A percentile compares a stretch with the other conserved stretches of the same genome.
Evolutionary conservation across 2,113 vertebrate species (phyloP).

Genomic region (Vidua chalybeata): DNA sequence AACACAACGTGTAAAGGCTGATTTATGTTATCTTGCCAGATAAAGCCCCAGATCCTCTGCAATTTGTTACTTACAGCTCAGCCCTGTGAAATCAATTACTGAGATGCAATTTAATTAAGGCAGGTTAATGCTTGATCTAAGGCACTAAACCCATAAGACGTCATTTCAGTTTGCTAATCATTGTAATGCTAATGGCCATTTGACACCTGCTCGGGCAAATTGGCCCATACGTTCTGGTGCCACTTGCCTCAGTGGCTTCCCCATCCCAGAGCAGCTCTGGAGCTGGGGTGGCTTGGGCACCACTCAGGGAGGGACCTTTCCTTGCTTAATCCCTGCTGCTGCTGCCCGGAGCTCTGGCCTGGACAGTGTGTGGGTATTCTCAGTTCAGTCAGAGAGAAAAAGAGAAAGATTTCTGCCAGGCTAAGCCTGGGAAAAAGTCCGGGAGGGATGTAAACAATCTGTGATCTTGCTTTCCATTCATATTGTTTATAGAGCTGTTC

Average conservation of each 20-base stretch:
- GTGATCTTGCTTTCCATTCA: too few species aligned
- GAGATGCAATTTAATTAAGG: conserved; percentile 59
- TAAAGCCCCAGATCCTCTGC: conserved; percentile 15
- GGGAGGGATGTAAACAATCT: too few species aligned
- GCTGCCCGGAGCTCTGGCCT: background rate
- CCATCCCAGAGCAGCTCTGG: background rate
- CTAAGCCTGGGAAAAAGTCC: too few species aligned
- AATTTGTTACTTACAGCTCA: conserved; percentile 56
- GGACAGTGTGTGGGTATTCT: too few species aligned
- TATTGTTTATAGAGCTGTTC: too few species aligned
- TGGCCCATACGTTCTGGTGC: background rate
- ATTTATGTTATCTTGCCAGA: background rate
- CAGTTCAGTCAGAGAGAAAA: too few species aligned
- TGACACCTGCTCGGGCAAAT: conserved; percentile 52
- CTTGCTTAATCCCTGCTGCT: background rate
- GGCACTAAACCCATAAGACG: conserved; percentile 15
- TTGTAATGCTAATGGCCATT: conserved; percentile 42
- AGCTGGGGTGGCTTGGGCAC: background rate
- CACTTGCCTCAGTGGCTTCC: background rate
- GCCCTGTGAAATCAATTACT: conserved; percentile 56
- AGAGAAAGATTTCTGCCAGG: too few species aligned
- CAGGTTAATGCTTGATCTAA: conserved; percentile 62
- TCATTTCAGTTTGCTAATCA: conserved; percentile 55
- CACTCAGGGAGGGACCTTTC: background rate
- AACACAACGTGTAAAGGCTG: background rate